phyloP scores from a whole-genome alignment of 1,140 invertebrate species.

The Heliconius nattereri region DNA sequence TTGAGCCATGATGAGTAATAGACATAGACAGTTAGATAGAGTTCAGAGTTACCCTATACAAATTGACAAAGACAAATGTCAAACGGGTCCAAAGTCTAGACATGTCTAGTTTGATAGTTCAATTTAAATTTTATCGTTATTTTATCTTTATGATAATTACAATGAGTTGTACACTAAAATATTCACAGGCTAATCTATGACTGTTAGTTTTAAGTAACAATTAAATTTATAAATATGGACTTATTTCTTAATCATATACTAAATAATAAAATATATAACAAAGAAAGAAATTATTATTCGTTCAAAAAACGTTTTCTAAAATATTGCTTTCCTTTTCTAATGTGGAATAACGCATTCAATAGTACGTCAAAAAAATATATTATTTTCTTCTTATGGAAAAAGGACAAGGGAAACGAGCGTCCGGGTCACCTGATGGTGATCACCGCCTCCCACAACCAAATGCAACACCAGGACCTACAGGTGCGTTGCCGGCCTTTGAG shows the following conservation, averaged over 20 bases:
- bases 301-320: too few relatives aligned
- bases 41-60: conserved; percentile 17
- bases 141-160: background rate
- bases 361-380: too few relatives aligned
- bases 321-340: too few relatives aligned
- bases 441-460: too few relatives aligned
- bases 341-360: too few relatives aligned
- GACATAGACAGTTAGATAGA: conserved; percentile 28
- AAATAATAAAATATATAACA: background rate
- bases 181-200: background rate
- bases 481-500: too few relatives aligned
- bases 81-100: background rate
- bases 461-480: too few relatives aligned
- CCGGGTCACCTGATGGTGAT: too few relatives aligned
- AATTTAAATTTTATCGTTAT: background rate
- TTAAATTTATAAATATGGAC: too few relatives aligned
- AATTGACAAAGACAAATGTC: background rate
- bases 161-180: background rate
- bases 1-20: conserved; percentile 74
- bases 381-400: too few relatives aligned
- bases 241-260: background rate
- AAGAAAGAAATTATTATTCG: too few relatives aligned
- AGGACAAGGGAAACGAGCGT: too few relatives aligned
- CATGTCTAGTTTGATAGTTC: background rate
- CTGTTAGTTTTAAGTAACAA: background rate